Base-by-base conservation (phyloP, 2,113 vertebrate species). In the Pristiophorus japonicus region DNA sequence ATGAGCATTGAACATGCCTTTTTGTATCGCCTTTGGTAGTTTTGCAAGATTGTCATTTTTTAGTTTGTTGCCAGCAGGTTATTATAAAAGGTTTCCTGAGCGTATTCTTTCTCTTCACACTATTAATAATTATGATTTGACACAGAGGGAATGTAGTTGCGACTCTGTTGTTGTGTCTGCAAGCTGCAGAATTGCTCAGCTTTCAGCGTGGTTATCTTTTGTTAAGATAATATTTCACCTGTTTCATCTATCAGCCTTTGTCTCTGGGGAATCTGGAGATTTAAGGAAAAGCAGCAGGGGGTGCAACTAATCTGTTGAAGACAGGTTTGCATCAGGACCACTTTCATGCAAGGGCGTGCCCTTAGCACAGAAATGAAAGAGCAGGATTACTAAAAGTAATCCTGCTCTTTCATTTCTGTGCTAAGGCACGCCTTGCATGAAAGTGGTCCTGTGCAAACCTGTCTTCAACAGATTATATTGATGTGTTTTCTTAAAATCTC, bases 141-240 rank as follows among this genome's bases (percentile, higher is more conserved):
- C 18, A 38, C 88, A 3, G 88, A 3, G 88, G 20, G 88, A 92
- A 63, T 63, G 59, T 63, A 38, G 55, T 92, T 20, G 7, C n/a
- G 38, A 63, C 62, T 14, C 88, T 92, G 59, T 63, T 92, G 84
- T 27, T 51, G 88, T 92, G 88, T 18, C 59, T 63, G 55, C 88
- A 38, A 12, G 0, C 59, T 42, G 34, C 88, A 92, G 59, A 92
- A 92, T 38, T 38, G 38, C 88, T 38, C 34, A 0, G 85, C 20
- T 88, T 88, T 55, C 47, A 65, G 34, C 14, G 4, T 92, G 59
- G 59, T 20, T 92, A 92, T 92, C 88, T 92, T 92, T 38, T 38
- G 51, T 59, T 55, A 38, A 65, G 59, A 92, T 92, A 92, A 63
- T 59, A 63, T 38, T 38, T 92, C 88, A 92, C 59, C 88, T 92